Conservation (phyloP, 2,113 vertebrate species). For the Gambusia holbrooki region DNA sequence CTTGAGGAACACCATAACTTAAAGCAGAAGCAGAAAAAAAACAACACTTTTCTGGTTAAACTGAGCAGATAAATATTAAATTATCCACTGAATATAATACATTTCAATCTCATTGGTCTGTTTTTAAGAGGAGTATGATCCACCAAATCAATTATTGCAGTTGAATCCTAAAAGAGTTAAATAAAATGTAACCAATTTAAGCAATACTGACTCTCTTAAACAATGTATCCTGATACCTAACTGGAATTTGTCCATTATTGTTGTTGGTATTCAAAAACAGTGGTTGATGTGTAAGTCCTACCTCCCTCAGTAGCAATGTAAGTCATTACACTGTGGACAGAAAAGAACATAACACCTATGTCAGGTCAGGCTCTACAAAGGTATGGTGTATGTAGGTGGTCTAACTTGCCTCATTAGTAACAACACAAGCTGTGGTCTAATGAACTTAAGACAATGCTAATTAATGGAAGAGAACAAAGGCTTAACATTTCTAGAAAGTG, state of each 20-base stretch:
- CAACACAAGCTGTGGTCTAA: slow-evolving; percentile 87
- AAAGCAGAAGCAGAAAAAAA: neutral
- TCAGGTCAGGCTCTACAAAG: slow-evolving; percentile 88
- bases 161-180: too few species aligned
- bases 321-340: slow-evolving; percentile 77
- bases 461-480: slow-evolving; percentile 95
- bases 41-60: too few species aligned
- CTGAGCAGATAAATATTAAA: neutral
- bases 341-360: slow-evolving; percentile 78
- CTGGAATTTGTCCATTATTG: neutral
- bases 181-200: too few species aligned
- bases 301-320: slow-evolving; percentile 33
- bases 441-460: slow-evolving; percentile 99
- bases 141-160: too few species aligned
- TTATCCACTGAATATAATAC: neutral
- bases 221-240: too few species aligned
- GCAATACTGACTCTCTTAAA: too few species aligned
- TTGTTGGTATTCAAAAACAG: neutral
- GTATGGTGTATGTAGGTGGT: slow-evolving; percentile 85
- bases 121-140: neutral
- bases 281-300: neutral
- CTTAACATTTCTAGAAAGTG: slow-evolving; percentile 82
- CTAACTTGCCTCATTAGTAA: slow-evolving; percentile 80
- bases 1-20: neutral
- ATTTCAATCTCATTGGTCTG: neutral